A percentile compares a stretch with the other conserved stretches of the same genome.
Conservation (phyloP, 2,797 vertebrate species). For the Acipenser transmontanus region DNA sequence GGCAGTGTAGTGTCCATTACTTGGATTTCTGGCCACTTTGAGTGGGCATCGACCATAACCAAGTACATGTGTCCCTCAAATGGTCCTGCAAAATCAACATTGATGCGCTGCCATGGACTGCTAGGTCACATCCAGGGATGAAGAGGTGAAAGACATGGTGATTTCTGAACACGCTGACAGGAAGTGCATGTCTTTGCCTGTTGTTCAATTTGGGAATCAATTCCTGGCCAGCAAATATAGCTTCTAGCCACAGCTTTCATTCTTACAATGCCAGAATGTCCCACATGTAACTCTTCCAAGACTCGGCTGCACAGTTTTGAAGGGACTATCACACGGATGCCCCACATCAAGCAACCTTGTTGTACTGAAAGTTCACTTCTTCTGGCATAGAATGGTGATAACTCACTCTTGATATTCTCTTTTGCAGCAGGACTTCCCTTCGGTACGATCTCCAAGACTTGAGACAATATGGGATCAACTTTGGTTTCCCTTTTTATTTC, state of each 20-base stretch:
- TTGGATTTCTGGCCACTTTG: background rate
- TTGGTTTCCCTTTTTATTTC: background rate
- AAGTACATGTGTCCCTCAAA: background rate
- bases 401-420: background rate
- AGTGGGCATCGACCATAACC: background rate
- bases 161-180: background rate
- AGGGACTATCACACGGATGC: background rate
- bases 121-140: background rate
- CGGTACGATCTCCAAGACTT: background rate
- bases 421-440: background rate
- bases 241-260: background rate
- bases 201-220: background rate
- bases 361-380: background rate
- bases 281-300: background rate
- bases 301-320: background rate
- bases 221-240: background rate
- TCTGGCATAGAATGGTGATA: background rate
- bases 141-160: background rate
- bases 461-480: background rate
- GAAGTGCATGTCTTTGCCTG: background rate
- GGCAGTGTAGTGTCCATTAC: background rate
- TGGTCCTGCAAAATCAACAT: background rate
- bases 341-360: background rate
- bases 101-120: background rate
- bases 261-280: background rate